These are phyloP conservation scores for Aphyosemion australe DNA, from an alignment of 2,113 vertebrate genomes.

Conservation along the genomic window DNA sequence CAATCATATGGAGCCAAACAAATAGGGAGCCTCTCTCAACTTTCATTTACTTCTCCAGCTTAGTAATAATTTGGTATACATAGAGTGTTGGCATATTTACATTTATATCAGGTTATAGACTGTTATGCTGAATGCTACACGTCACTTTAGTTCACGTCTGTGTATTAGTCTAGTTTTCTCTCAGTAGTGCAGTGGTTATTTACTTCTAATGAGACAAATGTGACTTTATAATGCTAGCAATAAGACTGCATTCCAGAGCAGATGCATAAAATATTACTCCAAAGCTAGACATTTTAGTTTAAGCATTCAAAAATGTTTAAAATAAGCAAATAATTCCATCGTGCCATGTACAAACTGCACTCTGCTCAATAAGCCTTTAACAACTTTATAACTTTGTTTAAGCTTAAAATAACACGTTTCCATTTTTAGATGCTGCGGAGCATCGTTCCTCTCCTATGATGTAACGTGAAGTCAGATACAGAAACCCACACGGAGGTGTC, in stretches of 20 bases:
- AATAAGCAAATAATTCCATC: conserved; percentile 12
- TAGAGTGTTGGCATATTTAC: conserved; percentile 2
- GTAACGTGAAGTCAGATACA: conserved; percentile 4
- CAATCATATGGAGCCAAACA: neutral
- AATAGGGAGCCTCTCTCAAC: neutral
- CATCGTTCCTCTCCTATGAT: conserved; percentile 10
- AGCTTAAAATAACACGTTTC: conserved; percentile 20
- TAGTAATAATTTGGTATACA: too few species aligned
- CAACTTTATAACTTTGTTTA: conserved; percentile 32
- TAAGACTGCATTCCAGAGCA: conserved; percentile 10
- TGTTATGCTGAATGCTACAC: conserved; percentile 13
- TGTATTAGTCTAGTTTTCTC: neutral
- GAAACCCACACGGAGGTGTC: neutral
- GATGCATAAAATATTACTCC: conserved; percentile 7
- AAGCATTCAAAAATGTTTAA: conserved; percentile 14
- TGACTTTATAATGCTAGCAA: neutral
- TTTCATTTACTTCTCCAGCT: neutral
- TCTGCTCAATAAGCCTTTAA: conserved; percentile 15
- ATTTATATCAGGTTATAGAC: conserved; percentile 3
- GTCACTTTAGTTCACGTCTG: conserved; percentile 13
- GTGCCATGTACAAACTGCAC: conserved; percentile 14
- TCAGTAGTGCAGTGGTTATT: conserved; percentile 9
- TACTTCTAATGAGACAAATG: neutral
- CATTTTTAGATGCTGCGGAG: conserved; percentile 25
- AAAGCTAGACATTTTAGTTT: conserved; percentile 12